phyloP scores from a whole-genome alignment of 2,797 vertebrate genomes.

The Acomys russatus region DNA sequence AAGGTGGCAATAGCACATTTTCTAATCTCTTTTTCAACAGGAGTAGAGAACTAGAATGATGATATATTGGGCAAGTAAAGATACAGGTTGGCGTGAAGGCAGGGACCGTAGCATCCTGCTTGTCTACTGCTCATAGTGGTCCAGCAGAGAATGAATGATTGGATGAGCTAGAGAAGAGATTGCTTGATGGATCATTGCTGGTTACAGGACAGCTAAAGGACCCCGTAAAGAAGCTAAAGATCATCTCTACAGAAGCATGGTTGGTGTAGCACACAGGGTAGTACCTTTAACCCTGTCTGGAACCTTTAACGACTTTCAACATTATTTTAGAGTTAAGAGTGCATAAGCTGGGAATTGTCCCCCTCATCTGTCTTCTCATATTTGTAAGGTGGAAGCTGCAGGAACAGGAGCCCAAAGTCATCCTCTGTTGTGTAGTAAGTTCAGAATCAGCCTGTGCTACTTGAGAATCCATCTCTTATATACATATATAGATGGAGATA shows the following conservation, averaged over 20 bases:
- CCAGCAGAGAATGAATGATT: background rate
- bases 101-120: background rate
- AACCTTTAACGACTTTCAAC: too few species aligned
- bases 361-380: background rate
- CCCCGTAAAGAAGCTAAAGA: too few species aligned
- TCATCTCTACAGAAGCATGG: background rate
- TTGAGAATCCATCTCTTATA: background rate
- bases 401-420: background rate
- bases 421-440: background rate
- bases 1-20: background rate
- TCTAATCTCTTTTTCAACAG: background rate
- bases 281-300: too few species aligned
- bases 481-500: too few species aligned
- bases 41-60: background rate
- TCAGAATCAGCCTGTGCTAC: background rate
- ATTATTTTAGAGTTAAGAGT: background rate
- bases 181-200: background rate
- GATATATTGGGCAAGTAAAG: background rate
- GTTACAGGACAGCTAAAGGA: fast-evolving
- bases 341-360: background rate
- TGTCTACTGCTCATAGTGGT: background rate
- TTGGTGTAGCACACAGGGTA: too few species aligned
- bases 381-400: background rate
- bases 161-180: background rate
- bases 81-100: background rate